phyloP scores from a whole-genome alignment of 2,113 vertebrate species.

The Mormyrus iriodes region DNA sequence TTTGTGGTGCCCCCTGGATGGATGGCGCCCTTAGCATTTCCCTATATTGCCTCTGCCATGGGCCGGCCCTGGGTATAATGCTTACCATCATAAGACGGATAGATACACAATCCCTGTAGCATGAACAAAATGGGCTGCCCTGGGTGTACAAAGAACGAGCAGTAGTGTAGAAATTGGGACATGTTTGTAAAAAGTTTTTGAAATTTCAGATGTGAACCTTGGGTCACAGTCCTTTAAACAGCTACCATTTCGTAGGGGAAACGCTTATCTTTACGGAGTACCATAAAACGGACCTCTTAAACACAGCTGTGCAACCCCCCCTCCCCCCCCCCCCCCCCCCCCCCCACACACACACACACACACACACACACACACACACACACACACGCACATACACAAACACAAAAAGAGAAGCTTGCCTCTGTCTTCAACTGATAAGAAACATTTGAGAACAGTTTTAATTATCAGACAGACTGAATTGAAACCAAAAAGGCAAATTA shows the following conservation, averaged over 20 bases:
- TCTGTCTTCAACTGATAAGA: not conserved
- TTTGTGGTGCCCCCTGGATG: no score
- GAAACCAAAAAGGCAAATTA: not conserved
- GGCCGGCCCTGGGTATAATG: no score
- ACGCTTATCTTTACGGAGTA: slow-evolving; percentile 3
- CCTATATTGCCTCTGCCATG: no score
- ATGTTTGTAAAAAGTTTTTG: slow-evolving; percentile 10
- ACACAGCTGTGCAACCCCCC: not conserved
- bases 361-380: not conserved
- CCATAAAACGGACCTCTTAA: not conserved
- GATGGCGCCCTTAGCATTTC: no score
- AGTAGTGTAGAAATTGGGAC: slow-evolving; percentile 25
- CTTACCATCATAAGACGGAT: not conserved
- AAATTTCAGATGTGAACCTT: slow-evolving; percentile 29
- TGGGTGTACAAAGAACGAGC: not conserved
- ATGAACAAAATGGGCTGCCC: not conserved
- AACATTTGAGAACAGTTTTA: slow-evolving; percentile 8
- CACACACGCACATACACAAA: not conserved
- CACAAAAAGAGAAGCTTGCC: not conserved
- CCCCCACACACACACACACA: not conserved
- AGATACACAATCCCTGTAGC: not conserved
- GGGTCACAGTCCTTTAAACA: not conserved
- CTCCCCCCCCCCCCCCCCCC: not conserved
- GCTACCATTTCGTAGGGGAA: slow-evolving; percentile 10
- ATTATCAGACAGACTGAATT: not conserved